Base-by-base conservation (phyloP, 2,888 invertebrate species). In the Dasypogon diadema region DNA sequence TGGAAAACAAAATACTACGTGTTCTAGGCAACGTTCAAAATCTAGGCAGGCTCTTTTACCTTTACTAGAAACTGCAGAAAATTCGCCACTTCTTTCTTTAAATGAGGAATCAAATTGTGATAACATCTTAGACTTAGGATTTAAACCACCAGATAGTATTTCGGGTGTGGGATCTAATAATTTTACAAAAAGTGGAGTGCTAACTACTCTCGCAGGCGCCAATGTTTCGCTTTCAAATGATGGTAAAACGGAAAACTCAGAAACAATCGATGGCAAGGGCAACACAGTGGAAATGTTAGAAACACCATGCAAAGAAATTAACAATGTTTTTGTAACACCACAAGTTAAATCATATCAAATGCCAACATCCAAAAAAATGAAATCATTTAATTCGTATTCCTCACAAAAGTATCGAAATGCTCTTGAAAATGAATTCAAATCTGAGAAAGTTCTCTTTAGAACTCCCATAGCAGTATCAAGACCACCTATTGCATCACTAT, bases 391-490 rank as follows among this genome's bases (percentile, higher is more conserved):
- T 22, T 37, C 75, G 0, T 51, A 37, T 2, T 18, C 73, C 12
- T 60, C 73, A 22, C 76, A 81, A 70, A 80, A 79, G 2, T 81
- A 81, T 12, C 79, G 79, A n/a, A 76, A 30, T 2, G 81, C 80
- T 0, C 78, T 81, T 55, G 82, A 80, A 2, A 85, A 83, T 79
- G 85, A 85, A 65, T 85, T 85, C 76, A 82, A 82, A 2, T 82
- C 84, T 1, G 85, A 85, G 74, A 86, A 86, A 77, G 83, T 86
- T 3, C 82, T 86, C 2, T 86, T 86, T 79, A 84, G 84, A 77
- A 86, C 86, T 1, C 86, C 86, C 5, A 84, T 85, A 82, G 81
- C 85, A 2, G 82, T 84, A 5, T 79, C 83, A 55, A 81, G 85
- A 0, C 81, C 83, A 2, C 82, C 83, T 0, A 80, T 82, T 8